Conservation (phyloP, 2,797 vertebrate species). For the Ctenopoma kingsleyae region DNA sequence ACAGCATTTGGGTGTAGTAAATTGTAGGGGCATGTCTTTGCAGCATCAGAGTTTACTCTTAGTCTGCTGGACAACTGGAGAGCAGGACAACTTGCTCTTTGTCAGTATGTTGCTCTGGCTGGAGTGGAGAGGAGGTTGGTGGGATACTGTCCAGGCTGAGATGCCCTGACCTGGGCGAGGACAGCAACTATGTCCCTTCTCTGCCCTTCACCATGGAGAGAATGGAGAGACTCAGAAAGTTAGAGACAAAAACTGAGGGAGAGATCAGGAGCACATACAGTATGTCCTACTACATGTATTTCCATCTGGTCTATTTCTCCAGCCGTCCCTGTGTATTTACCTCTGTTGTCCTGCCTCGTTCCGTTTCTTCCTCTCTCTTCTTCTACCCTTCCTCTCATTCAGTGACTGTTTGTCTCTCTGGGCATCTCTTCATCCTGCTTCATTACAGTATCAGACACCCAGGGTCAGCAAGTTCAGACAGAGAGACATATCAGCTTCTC, state of each 20-base stretch:
- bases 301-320: neutral
- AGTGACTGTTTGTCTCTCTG: conserved; percentile 32
- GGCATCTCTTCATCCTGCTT: conserved; percentile 33
- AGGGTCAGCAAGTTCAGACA: conserved; percentile 42
- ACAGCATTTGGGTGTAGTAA: conserved; percentile 2
- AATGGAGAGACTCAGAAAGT: neutral
- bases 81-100: conserved; percentile 9
- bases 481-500: conserved; percentile 43
- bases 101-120: conserved; percentile 18
- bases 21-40: neutral
- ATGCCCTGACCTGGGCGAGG: conserved; percentile 32
- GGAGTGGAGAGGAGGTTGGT: conserved; percentile 14
- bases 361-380: neutral
- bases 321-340: neutral
- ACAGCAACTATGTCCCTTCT: conserved; percentile 22
- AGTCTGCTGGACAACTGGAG: conserved; percentile 22
- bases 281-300: neutral
- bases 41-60: conserved; percentile 22
- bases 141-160: conserved; percentile 34
- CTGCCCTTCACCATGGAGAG: conserved; percentile 34
- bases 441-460: conserved; percentile 48
- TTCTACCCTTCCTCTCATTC: conserved; percentile 16
- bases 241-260: neutral
- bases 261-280: conserved; percentile 5
- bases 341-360: neutral